A percentile compares a stretch with the other conserved stretches of the same genome.
Evolutionary conservation across 2,797 vertebrate species (phyloP).

Genomic region (Nasua narica): DNA sequence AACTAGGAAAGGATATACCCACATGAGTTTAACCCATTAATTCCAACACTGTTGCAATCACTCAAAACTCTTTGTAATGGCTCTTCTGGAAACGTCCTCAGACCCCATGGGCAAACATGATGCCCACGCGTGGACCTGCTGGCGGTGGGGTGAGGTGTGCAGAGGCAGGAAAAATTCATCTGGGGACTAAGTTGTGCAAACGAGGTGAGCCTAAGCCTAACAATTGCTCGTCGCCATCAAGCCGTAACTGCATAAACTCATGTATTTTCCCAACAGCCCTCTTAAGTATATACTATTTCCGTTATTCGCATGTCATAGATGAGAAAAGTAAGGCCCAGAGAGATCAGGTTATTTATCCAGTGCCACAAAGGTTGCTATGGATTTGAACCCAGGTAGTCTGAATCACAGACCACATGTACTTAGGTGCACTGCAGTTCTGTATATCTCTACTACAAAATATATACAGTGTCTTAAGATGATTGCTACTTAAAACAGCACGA

Average conservation of each 20-base stretch:
- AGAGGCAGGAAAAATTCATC: neutral
- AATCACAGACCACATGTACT: neutral
- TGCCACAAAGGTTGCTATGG: too few species aligned
- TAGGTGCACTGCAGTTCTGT: neutral
- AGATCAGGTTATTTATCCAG: neutral
- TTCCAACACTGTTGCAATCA: too few species aligned
- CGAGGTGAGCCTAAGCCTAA: neutral
- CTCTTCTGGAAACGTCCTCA: neutral
- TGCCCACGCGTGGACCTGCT: neutral
- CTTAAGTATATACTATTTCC: neutral
- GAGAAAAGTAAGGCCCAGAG: neutral
- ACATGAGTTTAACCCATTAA: neutral
- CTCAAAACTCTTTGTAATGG: neutral
- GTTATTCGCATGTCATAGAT: neutral
- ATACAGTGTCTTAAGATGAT: fast-evolving
- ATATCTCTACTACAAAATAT: neutral
- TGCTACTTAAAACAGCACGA: neutral
- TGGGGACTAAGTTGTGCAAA: neutral
- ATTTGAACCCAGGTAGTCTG: neutral
- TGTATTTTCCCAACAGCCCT: neutral
- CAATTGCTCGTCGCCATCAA: neutral
- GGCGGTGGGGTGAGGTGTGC: neutral
- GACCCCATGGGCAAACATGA: neutral
- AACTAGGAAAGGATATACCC: neutral
- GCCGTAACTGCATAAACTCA: neutral